Evolutionary conservation across 2,888 invertebrate species (phyloP).

Genomic region (Drosophila silvestris): DNA sequence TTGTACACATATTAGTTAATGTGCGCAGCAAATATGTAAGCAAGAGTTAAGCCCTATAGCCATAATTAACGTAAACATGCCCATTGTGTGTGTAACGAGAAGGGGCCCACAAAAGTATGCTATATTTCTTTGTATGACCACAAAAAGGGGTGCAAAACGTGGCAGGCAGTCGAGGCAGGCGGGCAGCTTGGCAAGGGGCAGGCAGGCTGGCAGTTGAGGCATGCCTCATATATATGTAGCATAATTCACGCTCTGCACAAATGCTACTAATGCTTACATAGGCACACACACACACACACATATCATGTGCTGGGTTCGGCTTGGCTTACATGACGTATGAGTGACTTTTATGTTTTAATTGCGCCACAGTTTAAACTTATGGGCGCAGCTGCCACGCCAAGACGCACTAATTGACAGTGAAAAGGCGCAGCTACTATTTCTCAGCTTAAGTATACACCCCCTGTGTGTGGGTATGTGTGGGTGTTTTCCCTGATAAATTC

Average conservation of each 20-base stretch:
- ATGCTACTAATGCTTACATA: slow-evolving; percentile 63
- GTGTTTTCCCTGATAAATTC: not conserved
- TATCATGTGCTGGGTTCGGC: slow-evolving; percentile 17
- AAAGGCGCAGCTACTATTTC: slow-evolving; percentile 20
- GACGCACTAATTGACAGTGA: slow-evolving; percentile 74
- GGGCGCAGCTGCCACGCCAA: slow-evolving; percentile 60
- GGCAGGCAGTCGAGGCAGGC: slow-evolving; percentile 24
- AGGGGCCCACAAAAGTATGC: slow-evolving; percentile 66
- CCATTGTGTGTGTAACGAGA: slow-evolving; percentile 32
- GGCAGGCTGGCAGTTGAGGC: slow-evolving; percentile 23
- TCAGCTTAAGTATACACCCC: not conserved
- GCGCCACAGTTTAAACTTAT: slow-evolving; percentile 65
- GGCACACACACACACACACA: slow-evolving; percentile 1
- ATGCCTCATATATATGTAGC: slow-evolving; percentile 54
- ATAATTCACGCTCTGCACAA: slow-evolving; percentile 69
- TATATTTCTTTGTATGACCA: slow-evolving; percentile 46
- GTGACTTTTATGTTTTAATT: slow-evolving; percentile 81
- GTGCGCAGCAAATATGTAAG: not conserved
- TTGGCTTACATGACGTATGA: slow-evolving; percentile 71
- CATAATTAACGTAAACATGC: slow-evolving; percentile 8
- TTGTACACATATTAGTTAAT: not conserved
- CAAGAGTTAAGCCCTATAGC: not conserved
- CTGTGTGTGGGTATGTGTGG: not conserved
- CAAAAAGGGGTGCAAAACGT: slow-evolving; percentile 24
- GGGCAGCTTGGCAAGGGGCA: not conserved